Conservation (phyloP, 2,113 vertebrate genomes). For the Anas platyrhynchos region DNA sequence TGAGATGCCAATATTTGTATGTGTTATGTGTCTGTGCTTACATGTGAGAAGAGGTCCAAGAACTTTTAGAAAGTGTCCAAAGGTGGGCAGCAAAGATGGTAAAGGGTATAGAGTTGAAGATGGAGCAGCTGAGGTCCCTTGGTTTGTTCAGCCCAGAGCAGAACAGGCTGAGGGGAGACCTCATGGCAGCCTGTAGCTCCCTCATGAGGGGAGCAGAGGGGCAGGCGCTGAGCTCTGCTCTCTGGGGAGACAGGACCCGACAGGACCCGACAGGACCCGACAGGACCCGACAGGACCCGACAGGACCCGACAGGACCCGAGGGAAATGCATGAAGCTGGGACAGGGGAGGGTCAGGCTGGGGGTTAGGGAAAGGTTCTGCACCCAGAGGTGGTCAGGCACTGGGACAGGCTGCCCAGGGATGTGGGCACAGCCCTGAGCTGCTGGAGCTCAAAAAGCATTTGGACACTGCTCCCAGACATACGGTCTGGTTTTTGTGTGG, state of each 20-base stretch:
- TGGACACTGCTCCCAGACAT: background rate
- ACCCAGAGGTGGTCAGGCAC: background rate
- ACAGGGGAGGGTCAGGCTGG: too few relatives aligned
- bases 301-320: too few relatives aligned
- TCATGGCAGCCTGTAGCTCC: background rate
- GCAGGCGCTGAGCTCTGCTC: background rate
- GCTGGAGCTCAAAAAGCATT: background rate
- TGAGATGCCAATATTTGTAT: background rate
- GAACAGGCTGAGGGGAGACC: background rate
- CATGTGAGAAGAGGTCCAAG: background rate
- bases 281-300: too few relatives aligned
- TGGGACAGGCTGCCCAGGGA: background rate
- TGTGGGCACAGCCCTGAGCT: background rate
- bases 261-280: too few relatives aligned
- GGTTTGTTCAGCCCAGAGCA: background rate
- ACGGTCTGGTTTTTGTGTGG: background rate
- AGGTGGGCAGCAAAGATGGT: background rate
- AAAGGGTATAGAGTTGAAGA: background rate
- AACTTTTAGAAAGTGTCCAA: background rate
- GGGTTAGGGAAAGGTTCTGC: background rate
- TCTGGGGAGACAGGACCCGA: too few relatives aligned
- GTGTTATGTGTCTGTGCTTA: background rate
- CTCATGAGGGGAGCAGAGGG: background rate
- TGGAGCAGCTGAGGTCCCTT: background rate
- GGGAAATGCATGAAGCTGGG: too few relatives aligned